phyloP scores from a whole-genome alignment of 2,797 vertebrate genomes.

The Siniperca scherzeri region DNA sequence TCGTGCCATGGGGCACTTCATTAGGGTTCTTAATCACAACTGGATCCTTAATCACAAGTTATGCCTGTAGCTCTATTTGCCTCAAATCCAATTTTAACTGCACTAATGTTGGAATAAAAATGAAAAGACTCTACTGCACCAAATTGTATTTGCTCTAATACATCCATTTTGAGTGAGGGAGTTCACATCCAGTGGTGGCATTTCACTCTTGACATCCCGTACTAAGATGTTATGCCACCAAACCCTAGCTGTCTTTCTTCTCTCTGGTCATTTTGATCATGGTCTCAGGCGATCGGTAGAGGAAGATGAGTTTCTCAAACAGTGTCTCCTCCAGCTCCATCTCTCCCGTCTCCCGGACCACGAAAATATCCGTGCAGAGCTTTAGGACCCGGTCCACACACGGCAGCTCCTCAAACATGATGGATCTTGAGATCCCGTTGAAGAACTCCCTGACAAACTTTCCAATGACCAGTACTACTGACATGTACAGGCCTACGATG shows the following conservation, averaged over 20 bases:
- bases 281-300: slow-evolving; percentile 83
- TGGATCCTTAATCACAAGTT: slow-evolving; percentile 5
- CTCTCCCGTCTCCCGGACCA: slow-evolving; percentile 86
- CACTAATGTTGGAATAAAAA: not conserved
- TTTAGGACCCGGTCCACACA: slow-evolving; percentile 86
- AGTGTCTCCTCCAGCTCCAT: slow-evolving; percentile 88
- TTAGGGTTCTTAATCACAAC: slow-evolving; percentile 1
- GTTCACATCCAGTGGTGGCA: not conserved
- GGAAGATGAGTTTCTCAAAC: slow-evolving; percentile 87
- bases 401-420: slow-evolving; percentile 89
- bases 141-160: slow-evolving; percentile 25
- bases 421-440: slow-evolving; percentile 87
- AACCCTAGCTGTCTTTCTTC: slow-evolving; percentile 80
- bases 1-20: not conserved
- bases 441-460: slow-evolving; percentile 90
- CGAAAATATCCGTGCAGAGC: slow-evolving; percentile 87
- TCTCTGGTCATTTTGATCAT: slow-evolving; percentile 86
- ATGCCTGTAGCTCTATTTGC: not conserved
- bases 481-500: slow-evolving; percentile 87
- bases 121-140: not conserved
- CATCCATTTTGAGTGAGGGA: not conserved
- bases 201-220: not conserved
- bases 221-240: not conserved
- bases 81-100: not conserved
- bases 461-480: slow-evolving; percentile 85